These are phyloP conservation scores for Colletes gigas DNA, from an alignment of 1,140 invertebrate species.

Conservation along the genomic window DNA sequence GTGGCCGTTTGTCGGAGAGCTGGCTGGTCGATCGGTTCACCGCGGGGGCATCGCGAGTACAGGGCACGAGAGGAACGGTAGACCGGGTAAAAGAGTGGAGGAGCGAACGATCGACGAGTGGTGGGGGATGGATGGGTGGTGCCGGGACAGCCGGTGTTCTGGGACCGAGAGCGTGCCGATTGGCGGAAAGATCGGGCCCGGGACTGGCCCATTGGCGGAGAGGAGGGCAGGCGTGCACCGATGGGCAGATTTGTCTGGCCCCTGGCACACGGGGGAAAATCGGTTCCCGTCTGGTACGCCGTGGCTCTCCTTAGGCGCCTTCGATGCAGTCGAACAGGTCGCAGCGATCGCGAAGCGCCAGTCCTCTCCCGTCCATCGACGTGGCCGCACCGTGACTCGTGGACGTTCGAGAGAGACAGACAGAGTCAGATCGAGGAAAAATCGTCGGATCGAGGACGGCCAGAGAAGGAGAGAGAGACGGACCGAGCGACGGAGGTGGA, in stretches of 20 bases:
- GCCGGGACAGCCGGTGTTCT: conserved; percentile 8
- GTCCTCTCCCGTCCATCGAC: conserved; percentile 79
- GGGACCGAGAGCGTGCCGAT: conserved; percentile 17
- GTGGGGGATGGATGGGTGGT: conserved; percentile 57
- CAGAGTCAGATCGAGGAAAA: conserved; percentile 17
- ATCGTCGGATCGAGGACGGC: conserved; percentile 5
- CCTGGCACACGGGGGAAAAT: conserved; percentile 47
- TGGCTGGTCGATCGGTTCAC: conserved; percentile 6
- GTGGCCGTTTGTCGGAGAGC: not conserved
- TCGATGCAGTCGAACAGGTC: conserved; percentile 73
- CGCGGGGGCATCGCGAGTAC: not conserved
- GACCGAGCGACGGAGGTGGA: not conserved
- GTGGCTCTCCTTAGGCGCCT: conserved; percentile 52
- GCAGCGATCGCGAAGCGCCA: conserved; percentile 72
- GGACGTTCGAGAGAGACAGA: conserved; percentile 61
- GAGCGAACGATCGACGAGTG: not conserved
- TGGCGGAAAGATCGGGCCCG: conserved; percentile 36
- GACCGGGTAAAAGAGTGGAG: conserved; percentile 23
- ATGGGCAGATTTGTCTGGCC: conserved; percentile 49
- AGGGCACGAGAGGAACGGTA: conserved; percentile 34
- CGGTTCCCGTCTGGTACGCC: conserved; percentile 40
- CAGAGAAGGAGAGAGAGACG: not conserved
- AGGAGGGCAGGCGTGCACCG: conserved; percentile 46
- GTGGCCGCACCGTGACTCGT: conserved; percentile 74
- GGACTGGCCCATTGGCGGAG: conserved; percentile 39